phyloP scores from a whole-genome alignment of 2,888 invertebrate genomes.

The Agrypnus murinus region DNA sequence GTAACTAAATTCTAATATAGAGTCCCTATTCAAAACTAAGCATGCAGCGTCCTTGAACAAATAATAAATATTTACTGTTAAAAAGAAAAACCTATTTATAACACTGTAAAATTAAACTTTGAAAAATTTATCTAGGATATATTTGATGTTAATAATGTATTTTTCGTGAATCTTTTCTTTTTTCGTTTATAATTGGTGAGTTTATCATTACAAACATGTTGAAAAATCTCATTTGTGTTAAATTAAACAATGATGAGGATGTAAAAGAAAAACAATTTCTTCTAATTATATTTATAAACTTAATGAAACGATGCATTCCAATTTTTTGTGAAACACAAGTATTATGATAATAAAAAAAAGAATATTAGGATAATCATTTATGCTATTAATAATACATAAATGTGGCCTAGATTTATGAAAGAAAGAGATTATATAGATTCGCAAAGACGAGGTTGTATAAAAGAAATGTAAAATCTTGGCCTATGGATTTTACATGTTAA shows the following conservation, averaged over 20 bases:
- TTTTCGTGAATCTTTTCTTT: not conserved
- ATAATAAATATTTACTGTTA: conserved; percentile 10
- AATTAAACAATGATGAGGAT: too few relatives aligned
- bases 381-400: conserved; percentile 7
- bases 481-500: conserved; percentile 49
- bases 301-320: conserved; percentile 38
- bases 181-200: not conserved
- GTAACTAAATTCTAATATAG: too few relatives aligned
- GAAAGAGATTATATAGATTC: conserved; percentile 9
- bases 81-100: conserved; percentile 12
- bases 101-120: not conserved
- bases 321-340: conserved; percentile 36
- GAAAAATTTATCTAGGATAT: not conserved
- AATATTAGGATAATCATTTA: conserved; percentile 13
- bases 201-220: not conserved
- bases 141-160: too few relatives aligned
- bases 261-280: too few relatives aligned
- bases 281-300: too few relatives aligned
- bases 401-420: conserved; percentile 31
- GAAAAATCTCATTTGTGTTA: conserved; percentile 18
- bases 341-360: not conserved
- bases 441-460: conserved; percentile 41
- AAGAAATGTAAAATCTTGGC: conserved; percentile 46
- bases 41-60: too few relatives aligned
- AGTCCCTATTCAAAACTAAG: too few relatives aligned